Conservation (phyloP, 2,797 vertebrate genomes). For the Odontamblyopus rebecca region DNA sequence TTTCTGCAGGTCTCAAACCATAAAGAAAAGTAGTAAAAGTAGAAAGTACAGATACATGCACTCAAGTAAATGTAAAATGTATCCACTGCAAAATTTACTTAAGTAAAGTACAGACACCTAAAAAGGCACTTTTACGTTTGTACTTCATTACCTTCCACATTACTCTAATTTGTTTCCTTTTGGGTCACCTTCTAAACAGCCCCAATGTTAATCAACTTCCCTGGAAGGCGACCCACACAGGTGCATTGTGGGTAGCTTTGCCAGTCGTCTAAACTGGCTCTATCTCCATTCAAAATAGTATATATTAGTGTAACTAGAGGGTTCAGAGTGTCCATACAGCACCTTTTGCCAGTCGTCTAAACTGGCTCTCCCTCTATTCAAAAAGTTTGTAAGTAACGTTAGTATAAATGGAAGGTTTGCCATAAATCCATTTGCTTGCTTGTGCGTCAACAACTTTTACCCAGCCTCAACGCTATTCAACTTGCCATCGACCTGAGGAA, state of each 20-base stretch:
- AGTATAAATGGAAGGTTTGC: no score
- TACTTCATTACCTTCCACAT: no score
- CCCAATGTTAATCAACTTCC: conserved; percentile 33
- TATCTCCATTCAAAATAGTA: conserved; percentile 54
- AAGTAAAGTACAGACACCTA: no score
- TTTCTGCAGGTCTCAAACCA: no score
- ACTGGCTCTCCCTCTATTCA: conserved; percentile 60
- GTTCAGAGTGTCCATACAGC: conserved; percentile 20
- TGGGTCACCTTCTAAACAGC: conserved; percentile 26
- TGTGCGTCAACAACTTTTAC: conserved; percentile 25
- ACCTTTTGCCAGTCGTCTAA: conserved; percentile 47
- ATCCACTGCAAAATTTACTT: no score
- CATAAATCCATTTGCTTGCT: not conserved
- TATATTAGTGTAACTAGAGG: no score
- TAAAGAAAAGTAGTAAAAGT: no score
- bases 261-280: conserved; percentile 51
- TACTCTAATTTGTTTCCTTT: no score
- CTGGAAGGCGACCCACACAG: conserved; percentile 34
- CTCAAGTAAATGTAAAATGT: no score
- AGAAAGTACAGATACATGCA: no score
- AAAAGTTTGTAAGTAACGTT: no score
- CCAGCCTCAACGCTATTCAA: conserved; percentile 28
- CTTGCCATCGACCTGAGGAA: conserved; percentile 38
- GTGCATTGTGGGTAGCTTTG: conserved; percentile 37
- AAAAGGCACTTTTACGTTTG: no score